A percentile compares a stretch with the other conserved stretches of the same genome.
Conservation (phyloP, 2,888 invertebrate species). For the Ophion ellenae region DNA sequence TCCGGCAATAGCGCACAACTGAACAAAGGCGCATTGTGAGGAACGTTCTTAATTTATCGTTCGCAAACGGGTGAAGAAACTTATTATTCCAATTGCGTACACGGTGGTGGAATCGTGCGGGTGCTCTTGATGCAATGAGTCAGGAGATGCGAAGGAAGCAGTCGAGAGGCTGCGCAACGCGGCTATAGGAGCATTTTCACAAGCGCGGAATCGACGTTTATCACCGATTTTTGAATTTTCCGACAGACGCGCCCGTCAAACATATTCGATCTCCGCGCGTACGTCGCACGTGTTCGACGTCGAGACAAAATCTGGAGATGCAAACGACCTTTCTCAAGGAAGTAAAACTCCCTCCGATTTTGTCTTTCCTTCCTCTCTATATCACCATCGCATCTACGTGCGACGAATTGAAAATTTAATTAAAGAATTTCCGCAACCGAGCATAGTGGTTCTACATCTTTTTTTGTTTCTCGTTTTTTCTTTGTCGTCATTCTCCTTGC, state of each 20-base stretch:
- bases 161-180: not conserved
- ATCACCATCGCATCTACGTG: no score
- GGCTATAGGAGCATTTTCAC: not conserved
- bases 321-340: no score
- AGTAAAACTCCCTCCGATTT: no score
- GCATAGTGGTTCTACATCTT: no score
- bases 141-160: not conserved
- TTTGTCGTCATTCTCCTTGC: not conserved
- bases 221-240: conserved; percentile 6
- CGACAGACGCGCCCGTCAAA: not conserved
- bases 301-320: no score
- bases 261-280: not conserved
- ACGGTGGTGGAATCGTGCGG: not conserved
- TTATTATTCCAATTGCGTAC: conserved; percentile 40
- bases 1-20: not conserved
- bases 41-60: not conserved
- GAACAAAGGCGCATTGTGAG: not conserved
- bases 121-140: conserved; percentile 2
- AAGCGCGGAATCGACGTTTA: not conserved
- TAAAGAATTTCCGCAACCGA: not conserved
- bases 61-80: conserved; percentile 44
- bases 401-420: not conserved
- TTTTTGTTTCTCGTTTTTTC: not conserved
- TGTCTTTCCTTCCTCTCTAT: no score
- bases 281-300: no score